These are phyloP conservation scores for Netelia inedita DNA, from an alignment of 2,888 invertebrate species.

Conservation along the genomic window DNA sequence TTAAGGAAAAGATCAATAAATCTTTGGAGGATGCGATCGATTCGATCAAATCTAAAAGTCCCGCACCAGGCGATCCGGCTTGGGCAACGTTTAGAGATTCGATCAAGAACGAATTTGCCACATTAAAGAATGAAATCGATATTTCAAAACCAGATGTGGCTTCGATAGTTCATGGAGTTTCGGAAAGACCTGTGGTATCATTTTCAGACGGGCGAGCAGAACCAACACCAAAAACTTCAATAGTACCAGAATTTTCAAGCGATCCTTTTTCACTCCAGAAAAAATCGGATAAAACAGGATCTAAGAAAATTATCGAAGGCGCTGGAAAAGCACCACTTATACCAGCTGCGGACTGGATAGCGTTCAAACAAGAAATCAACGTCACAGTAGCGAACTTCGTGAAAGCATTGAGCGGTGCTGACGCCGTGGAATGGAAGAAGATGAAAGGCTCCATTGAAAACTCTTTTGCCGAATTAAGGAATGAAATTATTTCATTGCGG, in stretches of 20 bases:
- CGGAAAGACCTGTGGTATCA: not conserved
- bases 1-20: constrained; percentile 64
- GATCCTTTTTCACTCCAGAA: constrained; percentile 32
- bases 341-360: constrained; percentile 64
- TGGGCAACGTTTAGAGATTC: constrained; percentile 70
- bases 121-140: constrained; percentile 69
- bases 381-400: constrained; percentile 51
- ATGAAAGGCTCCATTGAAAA: constrained; percentile 55
- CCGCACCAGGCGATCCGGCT: constrained; percentile 6
- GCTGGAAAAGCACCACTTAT: constrained; percentile 46
- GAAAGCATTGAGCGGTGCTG: constrained; percentile 50
- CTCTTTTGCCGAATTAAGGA: constrained; percentile 47
- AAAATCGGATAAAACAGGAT: constrained; percentile 36
- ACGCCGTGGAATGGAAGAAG: constrained; percentile 59
- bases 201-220: not conserved
- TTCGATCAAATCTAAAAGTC: constrained; percentile 37
- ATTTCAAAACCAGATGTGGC: constrained; percentile 68
- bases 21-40: constrained; percentile 54
- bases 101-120: constrained; percentile 70
- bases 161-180: not conserved
- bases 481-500: constrained; percentile 51
- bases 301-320: constrained; percentile 31
- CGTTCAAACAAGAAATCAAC: constrained; percentile 66
- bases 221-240: not conserved
- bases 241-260: constrained; percentile 10